Conservation (phyloP, 2,888 invertebrate species). For the Epistrophe grossulariae region DNA sequence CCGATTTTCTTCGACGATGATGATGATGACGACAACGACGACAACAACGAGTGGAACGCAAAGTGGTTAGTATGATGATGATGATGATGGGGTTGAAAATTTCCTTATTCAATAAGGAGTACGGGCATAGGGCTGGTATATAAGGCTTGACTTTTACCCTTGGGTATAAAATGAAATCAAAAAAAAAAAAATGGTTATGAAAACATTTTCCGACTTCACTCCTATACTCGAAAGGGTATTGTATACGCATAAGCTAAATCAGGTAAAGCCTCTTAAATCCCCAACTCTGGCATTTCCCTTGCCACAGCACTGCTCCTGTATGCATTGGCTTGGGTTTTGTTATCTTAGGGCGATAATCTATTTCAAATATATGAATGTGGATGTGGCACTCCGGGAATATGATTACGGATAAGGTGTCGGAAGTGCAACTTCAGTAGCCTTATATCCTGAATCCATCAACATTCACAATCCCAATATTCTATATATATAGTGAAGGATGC, state of each 20-base stretch:
- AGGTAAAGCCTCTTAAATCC: constrained; percentile 70
- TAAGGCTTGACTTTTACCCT: constrained; percentile 54
- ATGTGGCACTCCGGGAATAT: constrained; percentile 47
- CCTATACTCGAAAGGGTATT: constrained; percentile 27
- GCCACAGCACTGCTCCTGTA: neutral
- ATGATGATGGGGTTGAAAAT: constrained; percentile 72
- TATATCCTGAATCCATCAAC: constrained; percentile 32
- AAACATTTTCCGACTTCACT: constrained; percentile 58
- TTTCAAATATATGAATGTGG: constrained; percentile 60
- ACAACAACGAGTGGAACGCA: constrained; percentile 16
- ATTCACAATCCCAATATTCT: constrained; percentile 7
- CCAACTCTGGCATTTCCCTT: constrained; percentile 33
- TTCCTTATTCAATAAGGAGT: constrained; percentile 51
- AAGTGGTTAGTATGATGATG: constrained; percentile 35
- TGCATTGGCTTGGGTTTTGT: constrained; percentile 27
- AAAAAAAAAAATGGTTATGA: constrained; percentile 64
- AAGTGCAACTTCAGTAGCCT: constrained; percentile 44
- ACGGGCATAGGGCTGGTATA: neutral
- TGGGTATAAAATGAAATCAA: constrained; percentile 64
- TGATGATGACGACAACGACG: constrained; percentile 10
- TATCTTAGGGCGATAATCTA: constrained; percentile 68
- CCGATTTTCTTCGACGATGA: constrained; percentile 61
- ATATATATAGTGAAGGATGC: constrained; percentile 15
- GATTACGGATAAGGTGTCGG: constrained; percentile 52
- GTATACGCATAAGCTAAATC: constrained; percentile 61